These are phyloP conservation scores for Dorcus parallelipipedus DNA, from an alignment of 2,888 invertebrate species.

Conservation along the genomic window DNA sequence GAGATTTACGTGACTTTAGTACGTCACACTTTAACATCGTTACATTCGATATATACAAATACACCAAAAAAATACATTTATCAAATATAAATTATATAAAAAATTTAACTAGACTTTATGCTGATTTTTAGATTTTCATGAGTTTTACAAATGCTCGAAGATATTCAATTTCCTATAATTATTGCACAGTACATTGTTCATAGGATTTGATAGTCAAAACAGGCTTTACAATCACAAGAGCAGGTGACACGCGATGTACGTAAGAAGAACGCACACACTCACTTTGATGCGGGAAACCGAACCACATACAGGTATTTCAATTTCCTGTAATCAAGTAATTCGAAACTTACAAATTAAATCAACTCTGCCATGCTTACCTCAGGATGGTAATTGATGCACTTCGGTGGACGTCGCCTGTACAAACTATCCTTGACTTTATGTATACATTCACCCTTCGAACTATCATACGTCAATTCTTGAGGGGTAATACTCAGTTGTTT, in stretches of 20 bases:
- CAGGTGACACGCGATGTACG: conserved; percentile 10
- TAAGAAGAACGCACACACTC: conserved; percentile 19
- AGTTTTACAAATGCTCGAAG: conserved; percentile 28
- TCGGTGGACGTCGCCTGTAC: conserved; percentile 70
- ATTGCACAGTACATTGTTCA: conserved; percentile 12
- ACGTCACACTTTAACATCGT: conserved; percentile 12
- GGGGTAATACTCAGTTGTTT: conserved; percentile 81
- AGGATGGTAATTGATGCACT: conserved; percentile 87
- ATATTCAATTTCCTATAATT: conserved; percentile 15
- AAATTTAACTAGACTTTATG: conserved; percentile 42
- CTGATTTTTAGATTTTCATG: conserved; percentile 13
- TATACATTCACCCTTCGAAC: conserved; percentile 52
- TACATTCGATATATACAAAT: conserved; percentile 34
- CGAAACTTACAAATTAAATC: conserved; percentile 2
- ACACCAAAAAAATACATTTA: conserved; percentile 42
- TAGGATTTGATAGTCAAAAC: conserved; percentile 4
- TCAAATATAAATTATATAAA: conserved; percentile 46
- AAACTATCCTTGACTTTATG: conserved; percentile 63
- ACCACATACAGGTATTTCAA: conserved; percentile 64
- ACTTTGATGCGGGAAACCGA: conserved; percentile 40
- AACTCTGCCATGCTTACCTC: conserved; percentile 57
- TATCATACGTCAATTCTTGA: conserved; percentile 62
- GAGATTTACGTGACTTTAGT: conserved; percentile 4
- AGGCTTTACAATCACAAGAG: conserved; percentile 37
- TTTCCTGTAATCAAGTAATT: conserved; percentile 53